Evolutionary conservation across 1,140 invertebrate species (phyloP), one percentile per base, ranked within the genome.

Genomic region (Centruroides sculpturatus): DNA sequence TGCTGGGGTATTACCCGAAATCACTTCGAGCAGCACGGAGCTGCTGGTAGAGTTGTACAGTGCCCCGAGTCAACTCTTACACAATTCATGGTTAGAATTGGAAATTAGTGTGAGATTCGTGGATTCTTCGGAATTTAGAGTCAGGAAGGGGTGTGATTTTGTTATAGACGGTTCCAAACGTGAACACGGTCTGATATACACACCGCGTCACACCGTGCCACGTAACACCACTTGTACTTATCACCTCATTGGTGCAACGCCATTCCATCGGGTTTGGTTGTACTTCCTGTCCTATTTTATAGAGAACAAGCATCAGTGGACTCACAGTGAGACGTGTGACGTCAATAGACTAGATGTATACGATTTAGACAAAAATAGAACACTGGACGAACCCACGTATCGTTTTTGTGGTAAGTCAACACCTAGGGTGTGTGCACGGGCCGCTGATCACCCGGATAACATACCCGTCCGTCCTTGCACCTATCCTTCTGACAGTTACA

Each of bases 41-140:
- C 78, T 92, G 61, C 76, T 92, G 53, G 87, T 92, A 35, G 87
- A 91, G 73, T 89, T 92, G 72, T 87, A 86, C 60, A 89, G 87
- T n/a, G 89, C 87, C 35, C 85, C 87, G 4, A 90, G 86, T 74
- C 89, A 89, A 68, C 89, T 87, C 61, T 87, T 92, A 73, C 78
- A 84, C 64, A 83, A 84, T 55, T 84, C 67, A 4, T 52, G 62
- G 34, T 55, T 91, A 72, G 88, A 92, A 69, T 74, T 92, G 50
- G 85, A 91, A 79, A 87, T 91, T 63, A 83, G 86, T 77, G 85
- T 87, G n/a, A 79, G 89, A 8, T 89, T 88, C 82, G 82, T 86
- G 67, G 71, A 66, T 5, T 71, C 67, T 67, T 67, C 23, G 59
- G 59, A 59, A 46, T 61, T 47, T 23, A 47, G 55, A 46, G 66